phyloP scores from a whole-genome alignment of 2,113 vertebrate genomes.

The Podocnemis expansa region DNA sequence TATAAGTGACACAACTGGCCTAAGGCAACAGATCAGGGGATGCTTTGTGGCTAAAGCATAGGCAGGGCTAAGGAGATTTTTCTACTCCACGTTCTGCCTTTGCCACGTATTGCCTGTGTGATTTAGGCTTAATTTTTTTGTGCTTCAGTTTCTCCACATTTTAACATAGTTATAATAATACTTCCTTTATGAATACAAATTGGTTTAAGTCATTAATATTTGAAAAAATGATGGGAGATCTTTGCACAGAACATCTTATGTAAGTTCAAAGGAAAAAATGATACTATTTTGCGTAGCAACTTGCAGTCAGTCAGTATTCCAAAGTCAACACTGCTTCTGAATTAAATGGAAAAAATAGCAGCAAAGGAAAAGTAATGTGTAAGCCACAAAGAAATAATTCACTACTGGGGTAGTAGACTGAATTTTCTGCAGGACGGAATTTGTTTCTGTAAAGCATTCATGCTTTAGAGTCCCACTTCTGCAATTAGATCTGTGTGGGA shows the following conservation, averaged over 20 bases:
- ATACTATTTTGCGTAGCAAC: accelerated
- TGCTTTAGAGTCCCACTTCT: not conserved
- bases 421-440: not conserved
- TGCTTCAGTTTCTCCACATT: not conserved
- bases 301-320: not conserved
- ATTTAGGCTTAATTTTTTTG: not conserved
- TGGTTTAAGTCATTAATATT: not conserved
- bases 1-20: too few species aligned
- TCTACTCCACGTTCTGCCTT: not conserved
- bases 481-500: not conserved
- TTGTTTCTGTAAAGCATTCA: not conserved
- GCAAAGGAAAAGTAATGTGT: not conserved
- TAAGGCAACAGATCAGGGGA: too few species aligned
- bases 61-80: accelerated
- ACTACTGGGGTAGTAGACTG: not conserved
- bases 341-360: not conserved
- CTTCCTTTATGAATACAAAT: accelerated
- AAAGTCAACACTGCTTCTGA: not conserved
- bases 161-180: not conserved
- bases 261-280: not conserved
- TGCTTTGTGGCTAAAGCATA: too few species aligned
- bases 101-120: not conserved
- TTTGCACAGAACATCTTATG: not conserved
- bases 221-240: not conserved
- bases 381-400: not conserved